phyloP scores from a whole-genome alignment of 2,113 vertebrate species.

The Prunella fulvescens region DNA sequence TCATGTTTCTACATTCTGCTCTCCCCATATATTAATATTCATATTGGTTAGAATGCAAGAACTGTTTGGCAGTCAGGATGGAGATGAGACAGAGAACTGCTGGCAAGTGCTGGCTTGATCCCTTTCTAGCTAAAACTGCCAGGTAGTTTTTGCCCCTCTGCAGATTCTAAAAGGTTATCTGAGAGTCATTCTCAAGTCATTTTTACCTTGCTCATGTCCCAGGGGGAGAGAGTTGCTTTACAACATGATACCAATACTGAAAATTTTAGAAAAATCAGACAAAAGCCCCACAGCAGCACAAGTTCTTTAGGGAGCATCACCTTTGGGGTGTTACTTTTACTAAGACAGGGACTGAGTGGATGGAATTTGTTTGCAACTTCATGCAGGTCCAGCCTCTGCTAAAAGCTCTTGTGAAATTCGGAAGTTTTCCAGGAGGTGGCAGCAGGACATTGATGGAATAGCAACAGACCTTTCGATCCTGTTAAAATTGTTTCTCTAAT shows the following conservation, averaged over 20 bases:
- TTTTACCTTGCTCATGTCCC: not conserved
- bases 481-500: not conserved
- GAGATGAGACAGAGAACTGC: not conserved
- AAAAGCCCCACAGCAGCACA: not conserved
- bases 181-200: not conserved
- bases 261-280: not conserved
- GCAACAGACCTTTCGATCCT: accelerated
- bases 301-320: not conserved
- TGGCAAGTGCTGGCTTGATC: not conserved
- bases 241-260: not conserved
- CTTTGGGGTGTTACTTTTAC: not conserved
- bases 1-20: not conserved
- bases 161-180: not conserved
- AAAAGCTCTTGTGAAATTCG: not conserved
- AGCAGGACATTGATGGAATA: constrained; percentile 27
- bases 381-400: not conserved
- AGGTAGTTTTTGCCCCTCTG: not conserved
- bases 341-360: not conserved
- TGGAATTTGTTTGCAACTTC: not conserved
- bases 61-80: not conserved
- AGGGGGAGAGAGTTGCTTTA: not conserved
- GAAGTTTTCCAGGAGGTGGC: constrained; percentile 76
- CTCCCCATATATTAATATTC: not conserved
- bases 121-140: not conserved
- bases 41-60: not conserved